A percentile compares a stretch with the other conserved stretches of the same genome.
Evolutionary conservation across 2,888 invertebrate genomes (phyloP).

Genomic region (Ariolimax columbianus): DNA sequence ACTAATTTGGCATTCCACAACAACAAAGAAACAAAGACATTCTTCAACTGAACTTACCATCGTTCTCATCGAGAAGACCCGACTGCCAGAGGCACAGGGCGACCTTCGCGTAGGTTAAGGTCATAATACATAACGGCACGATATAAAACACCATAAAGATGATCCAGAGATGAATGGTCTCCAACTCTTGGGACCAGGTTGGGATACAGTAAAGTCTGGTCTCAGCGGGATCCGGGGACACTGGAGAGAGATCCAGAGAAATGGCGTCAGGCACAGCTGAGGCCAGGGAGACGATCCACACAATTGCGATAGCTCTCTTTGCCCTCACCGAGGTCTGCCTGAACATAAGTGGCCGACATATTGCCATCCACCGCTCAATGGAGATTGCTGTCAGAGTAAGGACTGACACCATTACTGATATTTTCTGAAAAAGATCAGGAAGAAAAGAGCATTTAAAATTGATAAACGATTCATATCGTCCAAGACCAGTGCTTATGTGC

Average conservation of each 20-base stretch:
- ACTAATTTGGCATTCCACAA: too few species aligned
- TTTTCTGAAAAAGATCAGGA: slow-evolving; percentile 84
- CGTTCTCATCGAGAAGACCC: slow-evolving; percentile 51
- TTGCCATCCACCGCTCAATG: slow-evolving; percentile 95
- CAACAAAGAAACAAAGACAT: too few species aligned
- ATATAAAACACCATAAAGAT: slow-evolving; percentile 69
- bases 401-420: slow-evolving; percentile 94
- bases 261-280: slow-evolving; percentile 69
- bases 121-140: slow-evolving; percentile 72
- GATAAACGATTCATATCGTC: neutral
- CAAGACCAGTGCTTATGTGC: too few species aligned
- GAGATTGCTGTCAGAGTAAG: slow-evolving; percentile 94
- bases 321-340: slow-evolving; percentile 90
- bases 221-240: neutral
- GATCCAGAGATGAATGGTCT: slow-evolving; percentile 65
- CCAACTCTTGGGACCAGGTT: slow-evolving; percentile 55
- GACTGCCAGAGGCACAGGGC: slow-evolving; percentile 72
- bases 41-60: slow-evolving; percentile 46
- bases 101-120: slow-evolving; percentile 72
- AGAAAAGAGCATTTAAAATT: neutral
- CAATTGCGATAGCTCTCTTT: slow-evolving; percentile 87
- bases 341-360: slow-evolving; percentile 92
- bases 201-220: slow-evolving; percentile 49
- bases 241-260: slow-evolving; percentile 53
- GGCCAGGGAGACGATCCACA: slow-evolving; percentile 88